Conservation (phyloP, 2,797 vertebrate genomes). For the Alexandromys oeconomus region DNA sequence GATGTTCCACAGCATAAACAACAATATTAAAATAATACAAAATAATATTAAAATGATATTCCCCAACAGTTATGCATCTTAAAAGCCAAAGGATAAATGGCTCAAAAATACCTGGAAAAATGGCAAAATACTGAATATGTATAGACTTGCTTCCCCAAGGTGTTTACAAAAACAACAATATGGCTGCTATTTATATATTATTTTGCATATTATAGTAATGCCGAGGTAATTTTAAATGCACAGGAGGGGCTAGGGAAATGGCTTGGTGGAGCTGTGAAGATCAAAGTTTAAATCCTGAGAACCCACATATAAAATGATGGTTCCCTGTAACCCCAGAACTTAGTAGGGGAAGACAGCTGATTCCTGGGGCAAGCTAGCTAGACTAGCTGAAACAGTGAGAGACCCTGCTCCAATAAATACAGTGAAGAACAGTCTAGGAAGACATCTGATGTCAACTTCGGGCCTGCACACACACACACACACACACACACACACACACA, state of each 20-base stretch:
- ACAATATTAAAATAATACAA: too few species aligned
- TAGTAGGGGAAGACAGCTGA: background rate
- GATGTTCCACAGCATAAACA: too few species aligned
- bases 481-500: background rate
- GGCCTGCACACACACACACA: background rate
- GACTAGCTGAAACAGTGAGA: background rate
- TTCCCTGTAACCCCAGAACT: background rate
- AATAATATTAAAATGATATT: too few species aligned
- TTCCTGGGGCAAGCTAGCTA: background rate
- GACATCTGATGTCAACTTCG: background rate
- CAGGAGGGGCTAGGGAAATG: background rate
- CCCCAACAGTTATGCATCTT: background rate
- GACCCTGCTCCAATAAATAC: background rate
- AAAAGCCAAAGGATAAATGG: background rate
- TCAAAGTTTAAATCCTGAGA: background rate
- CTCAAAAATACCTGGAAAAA: background rate
- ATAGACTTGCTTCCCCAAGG: background rate
- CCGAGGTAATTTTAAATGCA: background rate
- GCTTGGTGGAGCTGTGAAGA: background rate
- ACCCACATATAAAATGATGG: background rate
- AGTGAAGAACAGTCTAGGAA: background rate
- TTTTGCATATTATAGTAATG: background rate
- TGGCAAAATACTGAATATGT: background rate
- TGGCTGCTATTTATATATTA: background rate
- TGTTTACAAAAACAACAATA: background rate